Evolutionary conservation across 2,888 invertebrate genomes (phyloP).

Genomic region (Drosophila siamana): DNA sequence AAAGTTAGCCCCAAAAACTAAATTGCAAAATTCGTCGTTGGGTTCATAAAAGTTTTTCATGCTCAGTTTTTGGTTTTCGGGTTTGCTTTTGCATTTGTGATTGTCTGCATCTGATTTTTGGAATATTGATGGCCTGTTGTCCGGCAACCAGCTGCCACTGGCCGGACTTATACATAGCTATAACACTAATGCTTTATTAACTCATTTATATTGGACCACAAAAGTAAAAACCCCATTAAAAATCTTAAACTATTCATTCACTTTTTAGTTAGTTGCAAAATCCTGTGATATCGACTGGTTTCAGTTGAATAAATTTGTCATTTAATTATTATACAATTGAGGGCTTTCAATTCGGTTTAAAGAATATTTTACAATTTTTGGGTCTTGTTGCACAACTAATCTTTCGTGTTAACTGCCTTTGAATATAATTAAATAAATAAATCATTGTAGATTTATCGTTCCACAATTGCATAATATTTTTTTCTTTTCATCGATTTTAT

Average conservation of each 20-base stretch:
- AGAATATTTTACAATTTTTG: too few relatives aligned
- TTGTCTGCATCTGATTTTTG: slow-evolving; percentile 9
- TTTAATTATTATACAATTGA: too few relatives aligned
- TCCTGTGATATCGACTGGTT: too few relatives aligned
- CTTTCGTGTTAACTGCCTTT: neutral
- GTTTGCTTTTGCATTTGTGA: slow-evolving; percentile 1
- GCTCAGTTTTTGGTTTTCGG: neutral
- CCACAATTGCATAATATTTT: neutral
- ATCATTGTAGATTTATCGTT: neutral
- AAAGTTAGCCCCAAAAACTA: slow-evolving; percentile 22
- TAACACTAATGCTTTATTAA: slow-evolving; percentile 22
- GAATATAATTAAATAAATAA: neutral
- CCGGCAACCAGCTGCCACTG: neutral
- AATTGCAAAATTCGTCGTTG: slow-evolving; percentile 14
- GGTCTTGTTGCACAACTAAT: too few relatives aligned
- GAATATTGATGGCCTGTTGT: slow-evolving; percentile 9
- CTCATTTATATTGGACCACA: slow-evolving; percentile 11
- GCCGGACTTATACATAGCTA: neutral
- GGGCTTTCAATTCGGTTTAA: too few relatives aligned
- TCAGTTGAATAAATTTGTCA: too few relatives aligned
- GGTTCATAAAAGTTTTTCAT: slow-evolving; percentile 12
- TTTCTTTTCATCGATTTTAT: neutral
- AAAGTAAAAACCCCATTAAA: too few relatives aligned
- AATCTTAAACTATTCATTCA: too few relatives aligned
- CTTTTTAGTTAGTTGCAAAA: too few relatives aligned